Base-by-base conservation (phyloP, 2,113 vertebrate species). In the Rousettus leschenaultii region DNA sequence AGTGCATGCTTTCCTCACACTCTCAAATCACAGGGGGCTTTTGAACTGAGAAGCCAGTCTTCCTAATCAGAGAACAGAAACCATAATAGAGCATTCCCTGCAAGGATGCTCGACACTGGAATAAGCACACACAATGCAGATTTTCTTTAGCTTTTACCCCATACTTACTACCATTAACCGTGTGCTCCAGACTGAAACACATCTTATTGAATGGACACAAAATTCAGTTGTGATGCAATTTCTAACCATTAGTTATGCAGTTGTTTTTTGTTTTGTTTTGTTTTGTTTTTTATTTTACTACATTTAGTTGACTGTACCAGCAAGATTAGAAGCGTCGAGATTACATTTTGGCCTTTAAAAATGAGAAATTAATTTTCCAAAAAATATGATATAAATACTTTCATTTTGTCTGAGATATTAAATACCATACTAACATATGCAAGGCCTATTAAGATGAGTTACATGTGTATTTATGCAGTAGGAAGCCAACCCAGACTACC, bases 21-120 rank as follows among this genome's bases (percentile, higher is more conserved):
- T 98, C 86, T 95, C 57, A 93, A 70, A 65, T 93, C 55, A 55
- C 74, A 83, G 97, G 96, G 43, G 93, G 78, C 78, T 93, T 97
- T 97, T 97, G 96, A 96, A 96, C 66, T 65, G 73, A 95, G 94
- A 89, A 95, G 51, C 40, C 43, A 59, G 82, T n/a, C n/a, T 96
- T 93, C 77, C 57, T 79, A 91, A 96, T 96, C 91, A 88, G 93
- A 96, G 91, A 83, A 93, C 82, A 85, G 70, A 85, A 96, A 73
- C 59, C 75, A 48, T 59, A 96, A 91, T 59, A 94, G 55, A 77
- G 48, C 68, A 92, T 95, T 95, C 84, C 85, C 55, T 86, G 89
- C 90, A 78, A 87, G 79, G 89, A 95, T 84, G 45, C 53, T 84
- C 71, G 80, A 26, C 0, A 4, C n/a, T 63, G 24, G 33, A 74